phyloP scores from a whole-genome alignment of 1,140 invertebrate species.

The Agrypnia vestita region DNA sequence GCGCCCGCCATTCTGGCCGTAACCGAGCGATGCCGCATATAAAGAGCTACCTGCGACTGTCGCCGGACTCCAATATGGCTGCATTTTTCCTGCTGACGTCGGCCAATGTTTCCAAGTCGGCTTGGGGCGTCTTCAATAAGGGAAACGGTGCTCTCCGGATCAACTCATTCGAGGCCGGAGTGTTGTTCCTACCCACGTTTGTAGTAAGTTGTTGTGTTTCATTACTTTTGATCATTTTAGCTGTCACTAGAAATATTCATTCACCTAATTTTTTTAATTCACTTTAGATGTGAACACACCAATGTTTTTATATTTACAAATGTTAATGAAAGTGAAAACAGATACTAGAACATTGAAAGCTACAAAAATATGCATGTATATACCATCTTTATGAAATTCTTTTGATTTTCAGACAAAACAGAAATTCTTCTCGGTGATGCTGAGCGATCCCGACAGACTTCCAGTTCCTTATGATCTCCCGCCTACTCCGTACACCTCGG shows the following conservation, averaged over 20 bases:
- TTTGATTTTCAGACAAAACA: slow-evolving; percentile 65
- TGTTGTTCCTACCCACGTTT: slow-evolving; percentile 90
- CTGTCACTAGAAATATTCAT: too few relatives aligned
- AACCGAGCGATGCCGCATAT: slow-evolving; percentile 93
- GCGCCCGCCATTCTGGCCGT: slow-evolving; percentile 78
- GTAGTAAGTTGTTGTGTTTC: slow-evolving; percentile 76
- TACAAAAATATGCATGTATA: too few relatives aligned
- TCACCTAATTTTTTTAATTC: too few relatives aligned
- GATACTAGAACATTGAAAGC: too few relatives aligned
- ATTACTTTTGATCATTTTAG: background rate
- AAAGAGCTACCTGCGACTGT: slow-evolving; percentile 89
- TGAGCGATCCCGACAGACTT: slow-evolving; percentile 61
- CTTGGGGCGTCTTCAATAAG: slow-evolving; percentile 89
- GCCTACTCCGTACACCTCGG: slow-evolving; percentile 64
- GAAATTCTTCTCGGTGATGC: slow-evolving; percentile 65
- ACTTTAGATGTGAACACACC: too few relatives aligned
- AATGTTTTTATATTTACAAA: too few relatives aligned
- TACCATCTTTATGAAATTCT: too few relatives aligned
- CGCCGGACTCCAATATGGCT: slow-evolving; percentile 77
- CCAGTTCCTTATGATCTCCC: slow-evolving; percentile 68
- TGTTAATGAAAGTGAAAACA: too few relatives aligned
- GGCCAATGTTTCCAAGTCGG: slow-evolving; percentile 95
- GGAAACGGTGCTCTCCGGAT: slow-evolving; percentile 80
- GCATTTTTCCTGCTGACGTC: slow-evolving; percentile 91
- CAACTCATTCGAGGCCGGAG: slow-evolving; percentile 93